Base-by-base conservation (phyloP, 2,888 invertebrate species). In the Dolichomitus sp. region DNA sequence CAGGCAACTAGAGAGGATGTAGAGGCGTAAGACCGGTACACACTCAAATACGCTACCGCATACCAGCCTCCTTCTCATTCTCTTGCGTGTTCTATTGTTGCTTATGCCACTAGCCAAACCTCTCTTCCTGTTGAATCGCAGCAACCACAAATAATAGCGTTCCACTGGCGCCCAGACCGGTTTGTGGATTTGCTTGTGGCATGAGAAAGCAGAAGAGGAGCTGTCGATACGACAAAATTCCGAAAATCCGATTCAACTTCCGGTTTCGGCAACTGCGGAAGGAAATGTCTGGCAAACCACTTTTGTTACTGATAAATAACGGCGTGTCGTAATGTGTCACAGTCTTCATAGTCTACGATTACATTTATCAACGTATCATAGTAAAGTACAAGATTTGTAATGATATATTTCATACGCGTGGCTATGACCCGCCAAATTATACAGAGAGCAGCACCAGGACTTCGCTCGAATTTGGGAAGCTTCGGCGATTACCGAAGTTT, bases 81-180 rank as follows among this genome's bases (percentile, higher is more conserved):
- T 48, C 70, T 42, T 57, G 48, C 72, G 42, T 63, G 70, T 78
- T 45, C 69, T 59, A 74, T 52, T 54, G 78, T 48, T 37, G 33
- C 73, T 52, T 52, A 61, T 68, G 66, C 59, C 19, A 68, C 50
- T 17, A 52, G 52, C 50, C 12, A 30, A 42, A 23, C 50, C n/a
- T 52, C 73, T 42, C 52, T 54, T 61, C 73, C 68, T 57, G 80
- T 17, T 73, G 66, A 59, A 73, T 66, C 59, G 33, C 66, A 52
- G 27, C 48, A 63, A 80, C 80, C 80, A 63, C 80, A 74, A 74
- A 80, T 80, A 80, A 74, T 69, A 74, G 76, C 59, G 70, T 80
- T 33, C 12, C 70, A 11, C 40, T 14, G 30, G 33, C 14, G n/a
- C 12, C 37, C 37, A 6, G 57, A 45, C 54, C 33, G 48, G 7